Percentiles rank a stretch among this genome's conserved stretches.
Evolutionary conservation across 1,140 invertebrate genomes (phyloP).

Genomic region (Drosophila leontia): DNA sequence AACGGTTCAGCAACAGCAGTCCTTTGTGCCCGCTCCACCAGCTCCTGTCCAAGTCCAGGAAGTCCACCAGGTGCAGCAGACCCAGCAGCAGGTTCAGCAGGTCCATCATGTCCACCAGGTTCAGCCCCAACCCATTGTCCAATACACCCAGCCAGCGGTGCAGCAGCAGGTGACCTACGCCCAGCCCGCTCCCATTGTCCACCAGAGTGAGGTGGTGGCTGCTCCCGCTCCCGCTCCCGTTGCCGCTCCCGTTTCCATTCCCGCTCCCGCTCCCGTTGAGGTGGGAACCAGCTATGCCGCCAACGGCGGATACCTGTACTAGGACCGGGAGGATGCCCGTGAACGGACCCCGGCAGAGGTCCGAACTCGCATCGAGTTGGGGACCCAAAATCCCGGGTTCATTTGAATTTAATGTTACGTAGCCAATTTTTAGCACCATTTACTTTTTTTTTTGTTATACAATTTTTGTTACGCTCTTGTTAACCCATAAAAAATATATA

Average conservation of each 20-base stretch:
- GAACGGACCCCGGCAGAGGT: slow-evolving; percentile 53
- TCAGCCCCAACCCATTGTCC: slow-evolving; percentile 28
- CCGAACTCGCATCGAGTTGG: slow-evolving; percentile 63
- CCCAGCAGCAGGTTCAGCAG: background rate
- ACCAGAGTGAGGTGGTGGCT: background rate
- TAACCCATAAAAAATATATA: slow-evolving; percentile 32
- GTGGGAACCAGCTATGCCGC: slow-evolving; percentile 60
- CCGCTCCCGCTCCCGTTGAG: slow-evolving; percentile 8
- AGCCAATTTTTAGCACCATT: slow-evolving; percentile 72
- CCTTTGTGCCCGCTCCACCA: slow-evolving; percentile 29
- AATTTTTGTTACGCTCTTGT: slow-evolving; percentile 32
- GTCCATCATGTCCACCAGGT: background rate
- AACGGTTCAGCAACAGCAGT: slow-evolving; percentile 10
- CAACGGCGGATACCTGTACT: slow-evolving; percentile 75
- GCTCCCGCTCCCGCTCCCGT: slow-evolving; percentile 7
- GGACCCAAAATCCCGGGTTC: slow-evolving; percentile 20
- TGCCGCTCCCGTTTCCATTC: background rate
- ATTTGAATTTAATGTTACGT: slow-evolving; percentile 50
- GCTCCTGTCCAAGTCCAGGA: slow-evolving; percentile 13
- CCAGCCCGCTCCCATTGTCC: slow-evolving; percentile 33
- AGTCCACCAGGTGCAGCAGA: background rate
- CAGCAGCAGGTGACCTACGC: slow-evolving; percentile 50
- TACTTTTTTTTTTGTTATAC: slow-evolving; percentile 29
- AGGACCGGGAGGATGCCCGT: slow-evolving; percentile 57
- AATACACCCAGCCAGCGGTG: slow-evolving; percentile 26